Conservation (phyloP, 2,113 vertebrate genomes). For the Cyanoramphus novaezelandiae region DNA sequence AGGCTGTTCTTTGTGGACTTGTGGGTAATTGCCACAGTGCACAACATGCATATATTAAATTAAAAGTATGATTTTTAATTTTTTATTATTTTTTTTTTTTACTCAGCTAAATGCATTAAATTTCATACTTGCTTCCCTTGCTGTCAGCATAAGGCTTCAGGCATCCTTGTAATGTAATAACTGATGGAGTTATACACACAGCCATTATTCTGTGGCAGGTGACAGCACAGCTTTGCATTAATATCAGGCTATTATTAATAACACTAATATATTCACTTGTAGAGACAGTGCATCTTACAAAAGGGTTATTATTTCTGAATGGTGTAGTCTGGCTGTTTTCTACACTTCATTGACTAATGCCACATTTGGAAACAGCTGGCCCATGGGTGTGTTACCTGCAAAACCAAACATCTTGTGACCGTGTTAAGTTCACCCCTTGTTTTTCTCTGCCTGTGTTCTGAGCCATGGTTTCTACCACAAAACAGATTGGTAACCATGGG, state of each 20-base stretch:
- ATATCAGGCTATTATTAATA: background rate
- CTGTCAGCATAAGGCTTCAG: conserved; percentile 62
- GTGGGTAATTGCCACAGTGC: conserved; percentile 60
- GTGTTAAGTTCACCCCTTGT: background rate
- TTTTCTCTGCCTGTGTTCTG: background rate
- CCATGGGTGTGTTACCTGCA: background rate
- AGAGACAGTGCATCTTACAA: background rate
- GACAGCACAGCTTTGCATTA: conserved; percentile 5
- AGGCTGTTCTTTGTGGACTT: conserved; percentile 54
- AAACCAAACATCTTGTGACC: background rate
- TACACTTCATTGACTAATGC: background rate
- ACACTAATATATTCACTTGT: background rate
- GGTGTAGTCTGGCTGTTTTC: background rate
- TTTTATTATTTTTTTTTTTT: background rate
- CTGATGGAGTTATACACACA: background rate
- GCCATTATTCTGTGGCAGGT: background rate
- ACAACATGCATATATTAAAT: conserved; percentile 69
- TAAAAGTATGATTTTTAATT: conserved; percentile 55
- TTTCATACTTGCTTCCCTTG: conserved; percentile 36
- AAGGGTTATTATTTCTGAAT: background rate
- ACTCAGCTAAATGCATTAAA: conserved; percentile 61
- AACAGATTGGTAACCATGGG: background rate
- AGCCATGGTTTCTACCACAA: background rate
- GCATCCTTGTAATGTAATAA: conserved; percentile 63
- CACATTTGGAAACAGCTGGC: background rate